Percentiles rank a stretch among this genome's conserved stretches.
Conservation (phyloP, 2,113 vertebrate species). For the Butorides virescens region DNA sequence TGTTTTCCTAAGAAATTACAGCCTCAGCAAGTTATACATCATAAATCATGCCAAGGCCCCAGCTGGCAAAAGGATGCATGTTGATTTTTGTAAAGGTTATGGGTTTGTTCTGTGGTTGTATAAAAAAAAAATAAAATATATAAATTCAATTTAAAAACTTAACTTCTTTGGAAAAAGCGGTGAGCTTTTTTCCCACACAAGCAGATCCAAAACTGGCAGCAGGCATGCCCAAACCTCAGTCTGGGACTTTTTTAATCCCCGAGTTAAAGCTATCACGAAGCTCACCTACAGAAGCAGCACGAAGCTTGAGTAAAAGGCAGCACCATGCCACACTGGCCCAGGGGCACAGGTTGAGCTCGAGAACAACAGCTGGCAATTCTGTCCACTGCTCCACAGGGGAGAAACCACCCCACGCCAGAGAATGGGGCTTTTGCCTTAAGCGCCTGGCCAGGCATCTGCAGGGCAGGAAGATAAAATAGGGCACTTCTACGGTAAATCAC, state of each 20-base stretch:
- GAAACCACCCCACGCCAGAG: accelerated
- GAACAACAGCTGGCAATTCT: neutral
- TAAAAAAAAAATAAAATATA: neutral
- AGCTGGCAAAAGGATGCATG: neutral
- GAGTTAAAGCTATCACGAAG: neutral
- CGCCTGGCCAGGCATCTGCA: neutral
- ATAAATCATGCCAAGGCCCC: neutral
- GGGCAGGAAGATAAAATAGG: neutral
- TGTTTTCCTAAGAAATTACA: neutral
- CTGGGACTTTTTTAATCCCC: neutral
- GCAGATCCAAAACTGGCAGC: neutral
- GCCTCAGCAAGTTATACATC: neutral
- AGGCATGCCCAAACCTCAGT: neutral
- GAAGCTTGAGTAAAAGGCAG: neutral
- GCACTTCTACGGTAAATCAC: accelerated
- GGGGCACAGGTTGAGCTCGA: neutral
- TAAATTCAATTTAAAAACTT: neutral
- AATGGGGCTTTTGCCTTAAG: neutral
- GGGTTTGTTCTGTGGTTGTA: neutral
- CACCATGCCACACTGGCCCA: neutral
- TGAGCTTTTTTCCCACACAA: neutral
- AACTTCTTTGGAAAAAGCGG: neutral
- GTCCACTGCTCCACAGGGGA: neutral
- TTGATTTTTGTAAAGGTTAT: neutral
- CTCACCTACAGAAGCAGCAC: neutral